These are phyloP conservation scores for Agraylea sexmaculata DNA, from an alignment of 1,140 invertebrate genomes.

Conservation along the genomic window DNA sequence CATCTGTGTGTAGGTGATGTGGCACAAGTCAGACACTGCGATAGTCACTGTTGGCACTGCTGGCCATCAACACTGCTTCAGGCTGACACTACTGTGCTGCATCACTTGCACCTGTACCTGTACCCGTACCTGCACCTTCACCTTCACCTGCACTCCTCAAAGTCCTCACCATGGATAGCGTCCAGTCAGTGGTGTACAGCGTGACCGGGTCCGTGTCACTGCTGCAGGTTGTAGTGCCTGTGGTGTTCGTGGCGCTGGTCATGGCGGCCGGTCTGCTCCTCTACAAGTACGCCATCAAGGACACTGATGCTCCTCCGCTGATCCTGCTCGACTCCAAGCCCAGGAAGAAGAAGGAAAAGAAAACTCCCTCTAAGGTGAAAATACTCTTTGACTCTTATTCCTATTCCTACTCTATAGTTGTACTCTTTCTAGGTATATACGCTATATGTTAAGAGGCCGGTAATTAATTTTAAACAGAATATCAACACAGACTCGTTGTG, in stretches of 20 bases:
- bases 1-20: no score
- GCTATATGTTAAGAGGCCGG: no score
- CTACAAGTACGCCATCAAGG: neutral
- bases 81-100: conserved; percentile 45
- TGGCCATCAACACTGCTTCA: conserved; percentile 59
- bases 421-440: no score
- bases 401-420: no score
- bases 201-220: conserved; percentile 18
- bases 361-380: conserved; percentile 14
- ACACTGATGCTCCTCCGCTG: neutral
- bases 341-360: conserved; percentile 10
- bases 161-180: neutral
- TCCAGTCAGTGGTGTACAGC: conserved; percentile 14
- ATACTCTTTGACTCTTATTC: no score
- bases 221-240: conserved; percentile 17
- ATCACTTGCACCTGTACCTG: conserved; percentile 47
- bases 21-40: no score
- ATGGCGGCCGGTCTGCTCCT: conserved; percentile 7
- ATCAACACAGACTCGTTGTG: no score
- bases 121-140: neutral
- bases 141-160: neutral
- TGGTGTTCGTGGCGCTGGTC: neutral
- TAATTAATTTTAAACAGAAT: no score
- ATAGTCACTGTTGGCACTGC: conserved; percentile 60
- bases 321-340: neutral